phyloP scores from a whole-genome alignment of 2,113 vertebrate genomes.

The Vimba vimba region DNA sequence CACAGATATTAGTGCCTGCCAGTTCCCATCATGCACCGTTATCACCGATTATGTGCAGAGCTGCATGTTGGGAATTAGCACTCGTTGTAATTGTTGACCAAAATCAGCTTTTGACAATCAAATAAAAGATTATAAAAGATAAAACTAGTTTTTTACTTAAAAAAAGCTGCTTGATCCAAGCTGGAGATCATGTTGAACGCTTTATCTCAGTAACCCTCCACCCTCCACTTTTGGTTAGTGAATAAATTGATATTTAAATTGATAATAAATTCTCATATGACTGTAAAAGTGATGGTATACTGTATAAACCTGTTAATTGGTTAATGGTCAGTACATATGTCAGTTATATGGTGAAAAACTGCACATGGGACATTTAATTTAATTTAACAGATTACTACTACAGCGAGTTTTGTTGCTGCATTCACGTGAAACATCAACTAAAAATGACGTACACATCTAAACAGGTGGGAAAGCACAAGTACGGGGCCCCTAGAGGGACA shows the following conservation, averaged over 20 bases:
- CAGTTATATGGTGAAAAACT: not conserved
- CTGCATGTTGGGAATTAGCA: not conserved
- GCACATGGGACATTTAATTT: not conserved
- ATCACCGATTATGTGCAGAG: not conserved
- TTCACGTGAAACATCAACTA: no score
- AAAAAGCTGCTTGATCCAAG: not conserved
- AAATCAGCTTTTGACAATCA: not conserved
- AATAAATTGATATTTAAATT: not conserved
- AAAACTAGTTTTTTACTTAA: not conserved
- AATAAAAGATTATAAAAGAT: not conserved
- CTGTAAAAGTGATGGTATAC: not conserved
- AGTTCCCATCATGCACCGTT: constrained; percentile 31
- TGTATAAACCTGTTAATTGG: not conserved
- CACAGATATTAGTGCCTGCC: constrained; percentile 65
- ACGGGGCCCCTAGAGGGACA: no score
- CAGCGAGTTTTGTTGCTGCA: not conserved
- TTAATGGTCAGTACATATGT: not conserved
- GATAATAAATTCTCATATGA: not conserved
- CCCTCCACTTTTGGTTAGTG: not conserved
- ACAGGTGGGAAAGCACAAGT: no score
- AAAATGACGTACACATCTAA: no score
- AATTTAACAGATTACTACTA: not conserved
- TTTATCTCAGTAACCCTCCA: not conserved
- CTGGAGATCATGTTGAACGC: not conserved
- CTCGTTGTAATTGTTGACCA: not conserved